Evolutionary conservation across 2,113 vertebrate species (phyloP).

Genomic region (Chaenogobius annularis): DNA sequence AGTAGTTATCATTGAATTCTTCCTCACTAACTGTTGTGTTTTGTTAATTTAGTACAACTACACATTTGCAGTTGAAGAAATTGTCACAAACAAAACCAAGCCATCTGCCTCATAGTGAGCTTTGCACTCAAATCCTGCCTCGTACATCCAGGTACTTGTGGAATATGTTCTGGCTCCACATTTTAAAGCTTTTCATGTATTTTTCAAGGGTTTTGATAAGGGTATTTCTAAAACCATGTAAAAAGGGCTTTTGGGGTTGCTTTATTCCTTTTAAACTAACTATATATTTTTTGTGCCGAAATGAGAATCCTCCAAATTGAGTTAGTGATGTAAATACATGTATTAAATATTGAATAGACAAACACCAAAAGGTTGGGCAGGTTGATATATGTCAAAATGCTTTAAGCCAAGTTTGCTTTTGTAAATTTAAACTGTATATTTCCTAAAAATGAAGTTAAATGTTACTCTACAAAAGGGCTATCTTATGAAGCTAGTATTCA

Average conservation of each 20-base stretch:
- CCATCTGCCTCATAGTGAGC: slow-evolving; percentile 43
- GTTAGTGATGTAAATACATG: not conserved
- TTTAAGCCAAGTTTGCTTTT: not conserved
- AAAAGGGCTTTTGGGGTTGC: not conserved
- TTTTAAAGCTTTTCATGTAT: not conserved
- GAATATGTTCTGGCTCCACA: not conserved
- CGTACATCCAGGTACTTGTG: slow-evolving; percentile 22
- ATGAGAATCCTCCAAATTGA: not conserved
- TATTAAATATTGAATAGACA: not conserved
- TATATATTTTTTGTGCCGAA: not conserved
- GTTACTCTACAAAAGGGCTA: not conserved
- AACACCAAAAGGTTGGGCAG: not conserved
- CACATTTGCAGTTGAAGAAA: slow-evolving; percentile 73
- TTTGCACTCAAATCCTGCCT: not conserved
- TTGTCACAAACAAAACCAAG: slow-evolving; percentile 61
- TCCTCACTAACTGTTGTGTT: not conserved
- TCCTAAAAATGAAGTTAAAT: not conserved
- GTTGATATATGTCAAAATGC: not conserved
- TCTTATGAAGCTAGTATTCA: not conserved
- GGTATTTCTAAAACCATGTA: not conserved
- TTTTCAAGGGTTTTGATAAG: not conserved
- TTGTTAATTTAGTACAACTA: slow-evolving; percentile 69
- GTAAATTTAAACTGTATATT: not conserved
- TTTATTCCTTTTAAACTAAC: not conserved
- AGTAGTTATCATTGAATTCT: not conserved